Conservation (phyloP, 2,888 invertebrate genomes). For the Hoplodrina ambigua region DNA sequence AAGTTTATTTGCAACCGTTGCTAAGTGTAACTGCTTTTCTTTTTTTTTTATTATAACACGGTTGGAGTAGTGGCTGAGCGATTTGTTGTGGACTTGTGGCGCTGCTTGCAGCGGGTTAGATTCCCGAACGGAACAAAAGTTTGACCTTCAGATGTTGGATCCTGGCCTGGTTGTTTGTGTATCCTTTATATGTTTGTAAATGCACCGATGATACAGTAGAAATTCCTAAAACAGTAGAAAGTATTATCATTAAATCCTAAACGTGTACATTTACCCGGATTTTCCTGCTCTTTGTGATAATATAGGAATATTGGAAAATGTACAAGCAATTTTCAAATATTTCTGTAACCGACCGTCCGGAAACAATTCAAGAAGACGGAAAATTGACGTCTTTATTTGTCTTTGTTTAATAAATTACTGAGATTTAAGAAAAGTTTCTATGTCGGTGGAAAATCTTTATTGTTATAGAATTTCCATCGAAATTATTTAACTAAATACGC, state of each 20-base stretch:
- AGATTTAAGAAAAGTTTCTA: slow-evolving; percentile 38
- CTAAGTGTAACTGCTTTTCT: too few relatives aligned
- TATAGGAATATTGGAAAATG: neutral
- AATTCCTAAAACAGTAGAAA: too few relatives aligned
- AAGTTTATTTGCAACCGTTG: neutral
- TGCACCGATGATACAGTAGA: too few relatives aligned
- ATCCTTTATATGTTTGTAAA: too few relatives aligned
- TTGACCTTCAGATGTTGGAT: too few relatives aligned
- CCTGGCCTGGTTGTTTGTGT: too few relatives aligned
- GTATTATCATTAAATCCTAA: slow-evolving; percentile 1
- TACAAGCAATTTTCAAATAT: slow-evolving; percentile 36
- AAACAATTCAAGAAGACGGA: slow-evolving; percentile 20
- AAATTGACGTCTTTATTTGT: slow-evolving; percentile 51
- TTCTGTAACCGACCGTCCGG: slow-evolving; percentile 22
- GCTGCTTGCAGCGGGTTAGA: too few relatives aligned
- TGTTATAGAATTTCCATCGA: slow-evolving; percentile 12
- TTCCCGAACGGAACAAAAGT: too few relatives aligned
- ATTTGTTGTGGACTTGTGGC: too few relatives aligned
- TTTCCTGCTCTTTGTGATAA: slow-evolving; percentile 10
- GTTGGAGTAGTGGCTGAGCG: too few relatives aligned
- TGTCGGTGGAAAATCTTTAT: slow-evolving; percentile 27
- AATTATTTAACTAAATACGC: slow-evolving; percentile 8
- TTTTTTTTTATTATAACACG: too few relatives aligned
- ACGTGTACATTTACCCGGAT: neutral
- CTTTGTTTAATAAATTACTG: slow-evolving; percentile 54